Conservation (phyloP, 2,113 vertebrate species). For the Ciconia stormi region DNA sequence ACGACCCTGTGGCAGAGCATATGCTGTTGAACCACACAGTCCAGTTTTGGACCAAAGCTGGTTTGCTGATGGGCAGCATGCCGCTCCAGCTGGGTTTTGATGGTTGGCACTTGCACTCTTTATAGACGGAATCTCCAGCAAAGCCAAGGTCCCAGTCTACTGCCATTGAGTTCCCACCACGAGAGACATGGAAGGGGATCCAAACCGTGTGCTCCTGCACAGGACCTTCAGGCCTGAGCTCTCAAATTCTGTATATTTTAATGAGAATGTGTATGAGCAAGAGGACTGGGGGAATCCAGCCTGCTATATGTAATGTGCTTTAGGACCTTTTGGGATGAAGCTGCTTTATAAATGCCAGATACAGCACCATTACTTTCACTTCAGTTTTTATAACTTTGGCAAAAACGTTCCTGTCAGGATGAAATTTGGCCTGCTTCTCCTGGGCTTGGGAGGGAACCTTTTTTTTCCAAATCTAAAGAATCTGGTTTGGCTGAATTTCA, state of each 20-base stretch:
- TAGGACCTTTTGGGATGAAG: conserved; percentile 2
- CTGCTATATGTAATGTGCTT: neutral
- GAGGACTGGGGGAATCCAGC: neutral
- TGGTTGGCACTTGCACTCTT: neutral
- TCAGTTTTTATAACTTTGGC: conserved; percentile 57
- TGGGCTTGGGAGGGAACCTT: neutral
- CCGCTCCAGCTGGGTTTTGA: neutral
- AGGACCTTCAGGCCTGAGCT: neutral
- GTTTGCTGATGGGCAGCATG: neutral
- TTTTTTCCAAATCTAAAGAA: conserved; percentile 18
- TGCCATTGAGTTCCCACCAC: neutral
- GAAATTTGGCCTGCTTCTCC: conserved; percentile 37
- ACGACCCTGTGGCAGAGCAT: neutral
- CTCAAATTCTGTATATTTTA: neutral
- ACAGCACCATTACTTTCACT: conserved; percentile 44
- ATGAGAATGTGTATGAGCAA: neutral
- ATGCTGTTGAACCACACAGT: neutral
- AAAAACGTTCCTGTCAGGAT: neutral
- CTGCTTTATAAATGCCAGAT: conserved; percentile 22
- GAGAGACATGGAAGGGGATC: neutral
- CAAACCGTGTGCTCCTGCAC: neutral
- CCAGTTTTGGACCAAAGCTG: neutral
- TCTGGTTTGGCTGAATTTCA: conserved; percentile 57
- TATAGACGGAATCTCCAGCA: neutral
- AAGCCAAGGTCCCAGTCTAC: neutral